phyloP scores from a whole-genome alignment of 2,113 vertebrate species.

The Tympanuchus pallidicinctus region DNA sequence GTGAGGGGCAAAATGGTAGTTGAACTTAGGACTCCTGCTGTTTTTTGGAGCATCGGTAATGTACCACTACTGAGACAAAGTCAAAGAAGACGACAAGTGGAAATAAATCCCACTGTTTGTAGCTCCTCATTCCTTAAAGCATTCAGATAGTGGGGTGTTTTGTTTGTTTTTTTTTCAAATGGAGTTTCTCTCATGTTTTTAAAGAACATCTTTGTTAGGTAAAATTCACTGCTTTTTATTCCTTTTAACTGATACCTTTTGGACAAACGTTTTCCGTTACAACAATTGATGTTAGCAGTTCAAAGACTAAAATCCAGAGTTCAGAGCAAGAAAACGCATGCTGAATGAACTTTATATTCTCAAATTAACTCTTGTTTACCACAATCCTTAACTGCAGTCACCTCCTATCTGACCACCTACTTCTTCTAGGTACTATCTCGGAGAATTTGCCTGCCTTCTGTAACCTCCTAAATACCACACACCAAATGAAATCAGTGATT shows the following conservation, averaged over 20 bases:
- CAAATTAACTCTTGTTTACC: background rate
- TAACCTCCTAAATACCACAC: background rate
- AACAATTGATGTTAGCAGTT: background rate
- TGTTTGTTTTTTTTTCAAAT: background rate
- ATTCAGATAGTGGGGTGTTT: background rate
- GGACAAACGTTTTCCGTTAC: background rate
- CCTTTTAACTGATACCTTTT: background rate
- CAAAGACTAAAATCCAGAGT: background rate
- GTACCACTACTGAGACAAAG: slow-evolving; percentile 1
- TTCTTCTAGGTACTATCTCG: background rate
- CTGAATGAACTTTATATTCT: background rate
- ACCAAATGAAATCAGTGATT: background rate
- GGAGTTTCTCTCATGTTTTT: background rate
- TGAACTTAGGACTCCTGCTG: background rate
- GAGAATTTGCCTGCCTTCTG: background rate
- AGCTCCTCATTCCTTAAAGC: background rate
- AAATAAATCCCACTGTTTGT: slow-evolving; percentile 15
- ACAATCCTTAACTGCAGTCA: background rate
- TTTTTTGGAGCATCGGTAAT: slow-evolving; percentile 37
- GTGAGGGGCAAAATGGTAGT: slow-evolving; percentile 35
- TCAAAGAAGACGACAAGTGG: background rate
- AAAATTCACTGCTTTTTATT: background rate
- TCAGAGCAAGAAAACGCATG: background rate
- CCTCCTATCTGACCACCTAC: background rate
- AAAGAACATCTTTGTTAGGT: background rate